Percentiles rank a stretch among this genome's conserved stretches.
Evolutionary conservation across 2,888 invertebrate species (phyloP).

Genomic region (Hecatera dysodea): DNA sequence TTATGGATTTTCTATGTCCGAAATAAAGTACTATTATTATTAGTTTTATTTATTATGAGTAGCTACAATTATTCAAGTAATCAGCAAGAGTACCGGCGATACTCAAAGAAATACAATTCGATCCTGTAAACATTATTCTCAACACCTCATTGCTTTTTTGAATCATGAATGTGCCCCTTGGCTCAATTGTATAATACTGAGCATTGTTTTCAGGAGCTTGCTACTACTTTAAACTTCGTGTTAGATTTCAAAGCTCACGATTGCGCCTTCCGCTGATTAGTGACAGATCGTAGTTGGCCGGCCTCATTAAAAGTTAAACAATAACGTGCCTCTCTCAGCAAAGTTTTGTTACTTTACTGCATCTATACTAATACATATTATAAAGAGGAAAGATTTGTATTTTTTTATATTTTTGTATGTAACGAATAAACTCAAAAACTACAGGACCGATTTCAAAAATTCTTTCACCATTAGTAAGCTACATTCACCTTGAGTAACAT

Average conservation of each 20-base stretch:
- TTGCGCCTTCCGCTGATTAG: conserved; percentile 14
- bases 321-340: neutral
- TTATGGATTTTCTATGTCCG: too few relatives aligned
- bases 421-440: too few relatives aligned
- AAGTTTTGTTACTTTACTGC: neutral
- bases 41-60: conserved; percentile 1
- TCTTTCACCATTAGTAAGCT: too few relatives aligned
- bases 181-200: conserved; percentile 10
- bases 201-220: conserved; percentile 46
- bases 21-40: neutral
- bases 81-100: conserved; percentile 8
- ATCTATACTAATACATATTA: too few relatives aligned
- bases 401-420: too few relatives aligned
- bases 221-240: neutral
- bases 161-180: conserved; percentile 8
- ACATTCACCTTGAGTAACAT: too few relatives aligned
- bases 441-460: too few relatives aligned
- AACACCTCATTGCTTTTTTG: conserved; percentile 19
- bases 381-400: too few relatives aligned
- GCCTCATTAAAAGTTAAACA: neutral
- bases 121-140: conserved; percentile 7
- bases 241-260: conserved; percentile 35
- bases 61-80: neutral
- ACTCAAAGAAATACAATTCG: conserved; percentile 27
- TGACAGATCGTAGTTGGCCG: conserved; percentile 2